Evolutionary conservation across 2,113 vertebrate species (phyloP).

Genomic region (Notothenia rossii): DNA sequence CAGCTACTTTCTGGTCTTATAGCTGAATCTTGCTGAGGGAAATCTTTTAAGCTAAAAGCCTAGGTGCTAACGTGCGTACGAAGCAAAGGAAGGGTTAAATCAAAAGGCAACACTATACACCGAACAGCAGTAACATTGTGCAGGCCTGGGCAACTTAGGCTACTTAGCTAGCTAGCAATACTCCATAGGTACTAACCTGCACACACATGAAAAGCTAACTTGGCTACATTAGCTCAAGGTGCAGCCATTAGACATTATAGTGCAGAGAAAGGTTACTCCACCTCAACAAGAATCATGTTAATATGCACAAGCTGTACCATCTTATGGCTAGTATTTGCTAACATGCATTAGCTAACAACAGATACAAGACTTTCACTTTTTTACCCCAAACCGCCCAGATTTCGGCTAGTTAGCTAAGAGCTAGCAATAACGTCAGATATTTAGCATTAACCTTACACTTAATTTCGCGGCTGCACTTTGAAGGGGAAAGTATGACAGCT

Average conservation of each 20-base stretch:
- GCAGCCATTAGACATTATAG: conserved; percentile 37
- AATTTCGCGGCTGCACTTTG: conserved; percentile 11
- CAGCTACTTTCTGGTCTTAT: neutral
- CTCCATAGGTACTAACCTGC: conserved; percentile 64
- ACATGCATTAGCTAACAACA: conserved; percentile 21
- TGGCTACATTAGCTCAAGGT: conserved; percentile 72
- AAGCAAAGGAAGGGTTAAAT: conserved; percentile 76
- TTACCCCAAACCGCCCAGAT: conserved; percentile 73
- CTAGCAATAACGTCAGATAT: conserved; percentile 64
- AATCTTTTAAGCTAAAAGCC: neutral
- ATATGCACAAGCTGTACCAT: neutral
- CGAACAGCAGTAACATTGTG: conserved; percentile 44
- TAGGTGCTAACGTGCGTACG: neutral
- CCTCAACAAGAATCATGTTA: neutral
- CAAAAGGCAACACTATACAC: conserved; percentile 68
- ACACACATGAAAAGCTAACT: conserved; percentile 76
- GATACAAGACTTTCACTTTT: conserved; percentile 73
- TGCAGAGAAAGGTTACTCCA: conserved; percentile 7
- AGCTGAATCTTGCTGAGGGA: neutral
- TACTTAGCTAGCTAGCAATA: conserved; percentile 73
- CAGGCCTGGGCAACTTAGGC: conserved; percentile 80
- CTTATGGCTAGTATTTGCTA: neutral
- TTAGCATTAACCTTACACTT: conserved; percentile 50
- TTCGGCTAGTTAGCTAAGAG: conserved; percentile 73
- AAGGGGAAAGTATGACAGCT: conserved; percentile 44